A percentile compares a stretch with the other conserved stretches of the same genome.
Conservation (phyloP, 2,797 vertebrate species). For the Cirrhinus mrigala region DNA sequence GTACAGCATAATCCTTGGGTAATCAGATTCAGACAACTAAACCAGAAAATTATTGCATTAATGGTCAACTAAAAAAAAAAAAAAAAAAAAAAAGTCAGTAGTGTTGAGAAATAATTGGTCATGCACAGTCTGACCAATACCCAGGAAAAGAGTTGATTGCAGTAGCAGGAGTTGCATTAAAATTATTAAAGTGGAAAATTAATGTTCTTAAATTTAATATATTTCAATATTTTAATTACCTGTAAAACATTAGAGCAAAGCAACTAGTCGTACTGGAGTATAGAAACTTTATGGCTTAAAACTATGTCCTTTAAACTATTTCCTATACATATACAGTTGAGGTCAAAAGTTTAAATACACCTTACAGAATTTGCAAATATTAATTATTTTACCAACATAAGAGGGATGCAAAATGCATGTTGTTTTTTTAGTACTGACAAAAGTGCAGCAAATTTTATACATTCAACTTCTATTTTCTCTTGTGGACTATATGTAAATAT, state of each 20-base stretch:
- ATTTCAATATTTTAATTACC: conserved; percentile 53
- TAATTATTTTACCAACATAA: too few species aligned
- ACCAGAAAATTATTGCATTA: not conserved
- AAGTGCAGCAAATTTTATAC: too few species aligned
- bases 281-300: not conserved
- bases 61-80: conserved; percentile 44
- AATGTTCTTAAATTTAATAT: conserved; percentile 39
- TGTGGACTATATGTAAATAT: too few species aligned
- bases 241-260: too few species aligned
- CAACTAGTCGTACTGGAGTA: not conserved
- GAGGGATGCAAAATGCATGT: too few species aligned
- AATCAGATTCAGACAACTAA: not conserved
- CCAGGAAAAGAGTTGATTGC: conserved; percentile 69
- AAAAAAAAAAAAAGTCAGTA: conserved; percentile 58
- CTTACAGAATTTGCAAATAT: too few species aligned
- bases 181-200: conserved; percentile 68
- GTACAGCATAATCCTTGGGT: not conserved
- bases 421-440: too few species aligned
- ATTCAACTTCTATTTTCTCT: too few species aligned
- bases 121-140: conserved; percentile 57
- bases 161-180: conserved; percentile 64
- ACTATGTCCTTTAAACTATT: not conserved
- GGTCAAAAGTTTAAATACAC: too few species aligned
- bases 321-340: too few species aligned
- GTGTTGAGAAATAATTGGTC: conserved; percentile 64